A percentile compares a stretch with the other conserved stretches of the same genome.
These are phyloP conservation scores for Albula goreensis DNA, from an alignment of 2,113 vertebrate genomes.

Conservation along the genomic window DNA sequence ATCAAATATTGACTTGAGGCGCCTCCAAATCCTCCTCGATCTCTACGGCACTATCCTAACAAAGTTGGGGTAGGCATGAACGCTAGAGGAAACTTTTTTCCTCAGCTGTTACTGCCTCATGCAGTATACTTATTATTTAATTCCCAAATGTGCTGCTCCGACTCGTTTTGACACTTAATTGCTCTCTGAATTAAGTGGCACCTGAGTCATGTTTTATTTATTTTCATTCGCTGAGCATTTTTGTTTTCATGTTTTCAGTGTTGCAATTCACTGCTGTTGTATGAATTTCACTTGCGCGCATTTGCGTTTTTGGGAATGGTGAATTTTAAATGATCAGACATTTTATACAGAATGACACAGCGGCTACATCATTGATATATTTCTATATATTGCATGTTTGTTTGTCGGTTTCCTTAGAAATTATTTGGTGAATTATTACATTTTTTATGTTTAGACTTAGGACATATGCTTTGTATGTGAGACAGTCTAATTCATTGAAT, in stretches of 20 bases:
- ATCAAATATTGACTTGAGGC: constrained; percentile 77
- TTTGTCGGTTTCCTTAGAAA: no score
- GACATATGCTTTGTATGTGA: no score
- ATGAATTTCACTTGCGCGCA: no score
- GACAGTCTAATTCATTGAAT: no score
- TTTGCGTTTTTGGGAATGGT: neutral
- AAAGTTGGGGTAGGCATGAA: constrained; percentile 69
- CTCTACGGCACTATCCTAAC: constrained; percentile 71
- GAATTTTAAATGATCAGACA: no score
- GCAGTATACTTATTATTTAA: neutral
- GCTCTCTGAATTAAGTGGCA: neutral
- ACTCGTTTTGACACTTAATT: neutral
- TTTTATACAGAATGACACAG: no score
- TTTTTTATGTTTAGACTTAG: no score
- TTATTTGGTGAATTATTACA: no score
- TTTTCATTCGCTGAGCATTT: neutral
- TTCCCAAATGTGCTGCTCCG: neutral
- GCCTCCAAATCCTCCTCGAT: constrained; percentile 75
- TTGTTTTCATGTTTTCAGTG: neutral
- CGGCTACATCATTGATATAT: no score
- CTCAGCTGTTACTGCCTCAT: neutral
- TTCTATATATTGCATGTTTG: no score
- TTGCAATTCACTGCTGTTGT: neutral
- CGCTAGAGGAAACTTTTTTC: constrained; percentile 18
- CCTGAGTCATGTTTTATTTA: neutral